These are phyloP conservation scores for Euphydryas editha DNA, from an alignment of 2,888 invertebrate genomes.

Conservation along the genomic window DNA sequence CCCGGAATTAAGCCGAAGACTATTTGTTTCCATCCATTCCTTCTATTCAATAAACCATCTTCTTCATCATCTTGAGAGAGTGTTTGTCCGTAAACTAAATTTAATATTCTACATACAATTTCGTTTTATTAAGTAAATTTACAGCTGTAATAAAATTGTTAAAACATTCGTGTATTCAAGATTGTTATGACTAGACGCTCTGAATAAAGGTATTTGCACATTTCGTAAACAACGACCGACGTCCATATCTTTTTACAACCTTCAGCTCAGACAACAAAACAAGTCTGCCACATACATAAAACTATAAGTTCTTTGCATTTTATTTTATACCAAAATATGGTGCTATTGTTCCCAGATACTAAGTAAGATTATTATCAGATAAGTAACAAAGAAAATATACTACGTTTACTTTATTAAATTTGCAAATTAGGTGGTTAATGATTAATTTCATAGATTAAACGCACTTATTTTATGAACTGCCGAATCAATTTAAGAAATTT, in stretches of 20 bases:
- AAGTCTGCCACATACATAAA: constrained; percentile 25
- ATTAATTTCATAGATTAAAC: no score
- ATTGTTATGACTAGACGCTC: constrained; percentile 11
- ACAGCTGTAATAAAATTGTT: neutral
- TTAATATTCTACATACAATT: neutral
- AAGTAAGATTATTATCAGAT: neutral
- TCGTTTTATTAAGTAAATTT: neutral
- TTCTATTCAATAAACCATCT: no score
- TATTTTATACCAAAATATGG: constrained; percentile 24
- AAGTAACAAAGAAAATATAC: neutral
- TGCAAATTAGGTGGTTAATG: no score
- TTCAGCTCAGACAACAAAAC: constrained; percentile 27
- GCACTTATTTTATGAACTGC: no score
- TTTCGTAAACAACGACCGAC: constrained; percentile 19
- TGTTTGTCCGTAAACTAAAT: neutral
- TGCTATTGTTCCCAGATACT: constrained; percentile 5
- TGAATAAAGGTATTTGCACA: constrained; percentile 16
- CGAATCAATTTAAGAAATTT: no score
- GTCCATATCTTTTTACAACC: constrained; percentile 33
- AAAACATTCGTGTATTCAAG: neutral
- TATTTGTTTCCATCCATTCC: no score
- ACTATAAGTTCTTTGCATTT: constrained; percentile 30
- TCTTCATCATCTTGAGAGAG: neutral
- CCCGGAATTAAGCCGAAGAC: no score
- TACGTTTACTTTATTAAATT: no score